Evolutionary conservation across 2,797 vertebrate species (phyloP), one percentile per base, ranked within the genome.

Genomic region (Malacoctenus gilli): DNA sequence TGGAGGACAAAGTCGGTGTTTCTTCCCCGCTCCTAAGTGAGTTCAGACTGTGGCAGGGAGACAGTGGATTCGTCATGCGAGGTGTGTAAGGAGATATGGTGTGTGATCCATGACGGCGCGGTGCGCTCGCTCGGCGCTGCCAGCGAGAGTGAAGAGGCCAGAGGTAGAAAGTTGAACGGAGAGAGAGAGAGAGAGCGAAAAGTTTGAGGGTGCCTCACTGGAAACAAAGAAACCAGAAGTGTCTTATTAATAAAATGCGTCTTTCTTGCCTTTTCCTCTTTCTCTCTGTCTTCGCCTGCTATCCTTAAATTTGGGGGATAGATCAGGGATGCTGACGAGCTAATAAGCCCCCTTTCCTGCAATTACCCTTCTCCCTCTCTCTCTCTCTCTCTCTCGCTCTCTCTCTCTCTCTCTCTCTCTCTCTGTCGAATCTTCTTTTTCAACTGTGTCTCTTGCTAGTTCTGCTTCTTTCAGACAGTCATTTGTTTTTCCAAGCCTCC

Each of bases 271-370:
- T 31, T 38, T 28, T 34, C 46, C 39, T 49, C 13, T 9, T 32
- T 48, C 51, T 56, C 48, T 39, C 49, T 51, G 19, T 36, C 10
- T 66, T 48, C 52, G 76, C 70, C 59, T 63, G 41, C 52, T 79
- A 74, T 79, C 68, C 77, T 81, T 41, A 82, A 85, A 85, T 85
- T n/a, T 82, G 67, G 53, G 73, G 85, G 79, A 71, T 84, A 83
- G 86, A 83, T 83, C 73, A 65, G 78, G 77, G 74, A 85, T 77
- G 75, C 74, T 82, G 86, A 88, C 53, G 58, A 71, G 81, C 70
- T 88, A 88, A 90, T 91, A 82, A 87, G 79, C 43, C 75, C 75
- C 71, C 61, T 85, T 86, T 88, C 86, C 89, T 91, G 85, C 79
- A 86, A 89, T 87, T 89, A 89, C 72, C 65, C 70, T 72, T 35